Evolutionary conservation across 2,888 invertebrate genomes (phyloP).

Genomic region (Hetaerina titia): DNA sequence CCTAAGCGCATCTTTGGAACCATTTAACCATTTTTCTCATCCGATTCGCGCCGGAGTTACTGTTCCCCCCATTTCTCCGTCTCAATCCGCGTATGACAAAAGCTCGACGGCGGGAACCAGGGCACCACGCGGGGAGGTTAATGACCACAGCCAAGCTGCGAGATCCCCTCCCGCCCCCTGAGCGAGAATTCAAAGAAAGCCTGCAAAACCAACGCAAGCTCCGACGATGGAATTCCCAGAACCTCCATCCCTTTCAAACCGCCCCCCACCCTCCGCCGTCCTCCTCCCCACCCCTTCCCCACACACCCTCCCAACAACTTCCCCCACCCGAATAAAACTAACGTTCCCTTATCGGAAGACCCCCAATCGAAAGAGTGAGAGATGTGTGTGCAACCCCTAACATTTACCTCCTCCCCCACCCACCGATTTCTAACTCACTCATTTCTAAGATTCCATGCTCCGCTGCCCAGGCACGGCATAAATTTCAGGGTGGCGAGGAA

Average conservation of each 20-base stretch:
- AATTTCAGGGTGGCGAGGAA: background rate
- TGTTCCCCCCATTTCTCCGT: background rate
- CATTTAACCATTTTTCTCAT: background rate
- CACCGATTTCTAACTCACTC: background rate
- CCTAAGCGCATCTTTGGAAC: background rate
- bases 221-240: background rate
- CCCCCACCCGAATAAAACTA: background rate
- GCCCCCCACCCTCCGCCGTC: background rate
- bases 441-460: background rate
- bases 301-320: too few species aligned
- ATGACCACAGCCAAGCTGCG: constrained; percentile 25
- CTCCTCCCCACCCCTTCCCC: background rate
- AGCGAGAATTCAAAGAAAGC: background rate
- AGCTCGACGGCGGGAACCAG: background rate
- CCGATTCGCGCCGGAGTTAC: background rate
- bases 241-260: background rate
- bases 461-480: background rate
- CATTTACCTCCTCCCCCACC: background rate
- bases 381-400: too few species aligned
- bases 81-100: background rate
- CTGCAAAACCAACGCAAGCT: background rate
- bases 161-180: background rate
- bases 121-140: constrained; percentile 22
- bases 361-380: background rate
- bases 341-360: background rate